Evolutionary conservation across 2,888 invertebrate genomes (phyloP).

Genomic region (Gryllus longicercus): DNA sequence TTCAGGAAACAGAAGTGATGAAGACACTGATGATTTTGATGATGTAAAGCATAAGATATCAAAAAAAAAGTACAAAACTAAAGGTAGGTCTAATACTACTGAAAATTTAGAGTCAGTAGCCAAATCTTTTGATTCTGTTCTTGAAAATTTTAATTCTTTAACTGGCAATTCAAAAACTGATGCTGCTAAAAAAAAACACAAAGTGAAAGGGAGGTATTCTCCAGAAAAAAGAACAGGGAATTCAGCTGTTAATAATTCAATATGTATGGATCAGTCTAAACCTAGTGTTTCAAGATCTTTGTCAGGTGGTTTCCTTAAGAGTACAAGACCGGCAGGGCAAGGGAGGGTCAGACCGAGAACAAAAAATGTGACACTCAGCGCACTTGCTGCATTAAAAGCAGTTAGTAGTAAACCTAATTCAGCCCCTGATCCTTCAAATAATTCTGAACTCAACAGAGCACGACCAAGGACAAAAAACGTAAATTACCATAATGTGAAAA

Average conservation of each 20-base stretch:
- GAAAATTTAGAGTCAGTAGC: conserved; percentile 50
- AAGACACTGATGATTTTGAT: conserved; percentile 45
- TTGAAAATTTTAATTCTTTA: conserved; percentile 49
- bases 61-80: conserved; percentile 44
- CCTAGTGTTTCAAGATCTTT: conserved; percentile 21
- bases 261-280: not conserved
- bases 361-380: conserved; percentile 36
- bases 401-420: conserved; percentile 29
- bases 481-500: conserved; percentile 56
- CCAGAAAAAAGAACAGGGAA: conserved; percentile 25
- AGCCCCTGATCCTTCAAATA: not conserved
- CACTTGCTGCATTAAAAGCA: conserved; percentile 36
- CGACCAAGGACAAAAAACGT: conserved; percentile 64
- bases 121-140: conserved; percentile 50
- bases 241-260: not conserved
- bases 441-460: conserved; percentile 43
- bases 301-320: conserved; percentile 35
- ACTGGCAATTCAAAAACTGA: conserved; percentile 35
- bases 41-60: conserved; percentile 45
- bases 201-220: conserved; percentile 27
- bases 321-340: conserved; percentile 33
- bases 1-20: conserved; percentile 41
- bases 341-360: conserved; percentile 35
- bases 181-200: conserved; percentile 33
- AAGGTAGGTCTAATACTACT: conserved; percentile 43